phyloP scores from a whole-genome alignment of 2,888 invertebrate species.

The Saturnia japonica region DNA sequence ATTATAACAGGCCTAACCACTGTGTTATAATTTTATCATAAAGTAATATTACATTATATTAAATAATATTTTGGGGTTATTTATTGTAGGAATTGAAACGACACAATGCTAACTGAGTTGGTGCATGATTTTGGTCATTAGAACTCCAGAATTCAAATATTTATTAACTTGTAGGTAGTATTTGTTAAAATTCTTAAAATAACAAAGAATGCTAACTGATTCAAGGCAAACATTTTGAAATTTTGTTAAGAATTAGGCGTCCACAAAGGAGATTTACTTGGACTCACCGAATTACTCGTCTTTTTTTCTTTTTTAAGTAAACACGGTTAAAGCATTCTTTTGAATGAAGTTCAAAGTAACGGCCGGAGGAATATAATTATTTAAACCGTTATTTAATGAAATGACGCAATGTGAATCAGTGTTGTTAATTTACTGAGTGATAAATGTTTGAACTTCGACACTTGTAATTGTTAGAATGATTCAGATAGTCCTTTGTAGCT shows the following conservation, averaged over 20 bases:
- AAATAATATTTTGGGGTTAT: too few species aligned
- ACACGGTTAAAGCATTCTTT: not conserved
- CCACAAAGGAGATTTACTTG: not conserved
- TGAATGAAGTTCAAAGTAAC: not conserved
- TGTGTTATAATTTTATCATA: too few species aligned
- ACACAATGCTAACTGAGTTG: too few species aligned
- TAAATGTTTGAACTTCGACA: conserved; percentile 23
- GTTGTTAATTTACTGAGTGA: conserved; percentile 13
- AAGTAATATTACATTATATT: too few species aligned
- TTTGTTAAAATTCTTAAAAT: too few species aligned
- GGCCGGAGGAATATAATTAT: not conserved
- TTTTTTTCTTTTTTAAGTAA: not conserved
- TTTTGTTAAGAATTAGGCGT: not conserved
- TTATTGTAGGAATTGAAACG: too few species aligned
- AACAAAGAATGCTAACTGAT: not conserved
- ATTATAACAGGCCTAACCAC: too few species aligned
- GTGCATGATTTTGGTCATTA: too few species aligned
- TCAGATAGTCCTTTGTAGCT: not conserved
- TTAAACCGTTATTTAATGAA: not conserved
- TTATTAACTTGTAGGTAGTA: too few species aligned
- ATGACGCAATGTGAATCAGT: not conserved
- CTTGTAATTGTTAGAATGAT: conserved; percentile 11
- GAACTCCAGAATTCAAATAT: too few species aligned
- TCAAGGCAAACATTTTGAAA: not conserved
- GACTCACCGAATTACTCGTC: not conserved